These are phyloP conservation scores for Chelonus insularis DNA, from an alignment of 1,140 invertebrate genomes.

Conservation along the genomic window DNA sequence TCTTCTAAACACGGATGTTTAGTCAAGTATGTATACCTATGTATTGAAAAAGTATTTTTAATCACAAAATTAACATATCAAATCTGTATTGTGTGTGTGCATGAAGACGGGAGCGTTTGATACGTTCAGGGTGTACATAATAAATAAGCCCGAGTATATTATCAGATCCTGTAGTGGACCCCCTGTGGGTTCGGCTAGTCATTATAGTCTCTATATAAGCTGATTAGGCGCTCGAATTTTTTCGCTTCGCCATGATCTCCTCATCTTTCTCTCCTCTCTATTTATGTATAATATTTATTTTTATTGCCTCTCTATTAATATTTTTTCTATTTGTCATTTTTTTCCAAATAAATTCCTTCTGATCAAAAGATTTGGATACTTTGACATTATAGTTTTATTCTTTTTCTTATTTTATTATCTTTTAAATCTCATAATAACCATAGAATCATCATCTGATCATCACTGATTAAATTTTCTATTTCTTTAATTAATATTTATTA, in stretches of 20 bases:
- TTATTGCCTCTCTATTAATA: neutral
- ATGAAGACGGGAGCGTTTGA: slow-evolving; percentile 24
- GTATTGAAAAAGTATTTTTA: slow-evolving; percentile 40
- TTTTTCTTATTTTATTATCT: too few relatives aligned
- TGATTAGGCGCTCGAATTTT: slow-evolving; percentile 57
- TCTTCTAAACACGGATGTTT: neutral
- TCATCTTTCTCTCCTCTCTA: neutral
- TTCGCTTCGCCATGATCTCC: slow-evolving; percentile 47
- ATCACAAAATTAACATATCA: slow-evolving; percentile 55
- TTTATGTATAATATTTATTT: neutral
- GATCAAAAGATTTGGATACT: too few relatives aligned
- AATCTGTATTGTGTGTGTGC: slow-evolving; percentile 46
- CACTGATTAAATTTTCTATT: too few relatives aligned
- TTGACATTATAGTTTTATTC: too few relatives aligned
- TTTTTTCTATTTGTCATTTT: neutral
- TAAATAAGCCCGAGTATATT: slow-evolving; percentile 51
- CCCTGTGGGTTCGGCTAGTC: slow-evolving; percentile 41
- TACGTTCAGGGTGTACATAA: slow-evolving; percentile 35
- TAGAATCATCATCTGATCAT: too few relatives aligned
- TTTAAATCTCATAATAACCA: too few relatives aligned
- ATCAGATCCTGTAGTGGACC: slow-evolving; percentile 54
- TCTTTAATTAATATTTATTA: too few relatives aligned
- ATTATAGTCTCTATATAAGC: slow-evolving; percentile 50
- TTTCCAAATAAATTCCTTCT: neutral
- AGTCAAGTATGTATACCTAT: neutral